Evolutionary conservation across 2,797 vertebrate genomes (phyloP), one percentile per base, ranked within the genome.

Genomic region (Peromyscus nudipes): DNA sequence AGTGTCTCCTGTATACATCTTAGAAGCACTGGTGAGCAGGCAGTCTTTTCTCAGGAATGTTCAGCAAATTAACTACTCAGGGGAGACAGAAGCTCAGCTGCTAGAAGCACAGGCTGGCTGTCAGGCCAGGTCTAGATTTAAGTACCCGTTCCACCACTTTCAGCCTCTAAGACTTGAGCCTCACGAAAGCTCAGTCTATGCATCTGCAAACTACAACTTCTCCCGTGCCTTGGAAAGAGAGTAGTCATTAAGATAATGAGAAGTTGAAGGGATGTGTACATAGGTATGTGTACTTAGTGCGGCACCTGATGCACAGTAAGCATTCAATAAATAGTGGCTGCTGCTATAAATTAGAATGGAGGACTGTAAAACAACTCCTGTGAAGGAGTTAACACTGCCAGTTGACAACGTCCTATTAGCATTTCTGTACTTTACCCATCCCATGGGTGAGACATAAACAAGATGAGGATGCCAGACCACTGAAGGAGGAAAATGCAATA

Each of bases 1-100:
- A 93, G 94, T 40, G 55, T 83, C 80, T 95, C 92, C 62, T 55
- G 67, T 95, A 55, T 92, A 94, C 82, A 76, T 79, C 91, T 81
- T 37, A 86, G 79, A 62, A 94, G 88, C 91, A 73, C 31, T 82
- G 95, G 46, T 97, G 94, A 96, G 92, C 95, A 91, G 81, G 62
- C 91, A 85, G 83, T 89, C 88, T 86, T 69, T 95, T 93, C n/a
- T 17, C 52, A 88, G 87, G 67, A 90, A 92, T n/a, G 55, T 65
- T 92, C 87, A 92, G 77, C 80, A 96, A 94, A 96, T 95, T 80
- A 95, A 91, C 85, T 92, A 90, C 62, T 89, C 64, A 80, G 43
- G n/a, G 21, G 71, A 46, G 86, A 31, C 94, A 69, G 31, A 12
- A 37, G 19, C 62, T 8, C 5, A 76, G 77, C 76, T 85, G 94